Base-by-base conservation (phyloP, 2,113 vertebrate genomes). In the Prolemur simus region DNA sequence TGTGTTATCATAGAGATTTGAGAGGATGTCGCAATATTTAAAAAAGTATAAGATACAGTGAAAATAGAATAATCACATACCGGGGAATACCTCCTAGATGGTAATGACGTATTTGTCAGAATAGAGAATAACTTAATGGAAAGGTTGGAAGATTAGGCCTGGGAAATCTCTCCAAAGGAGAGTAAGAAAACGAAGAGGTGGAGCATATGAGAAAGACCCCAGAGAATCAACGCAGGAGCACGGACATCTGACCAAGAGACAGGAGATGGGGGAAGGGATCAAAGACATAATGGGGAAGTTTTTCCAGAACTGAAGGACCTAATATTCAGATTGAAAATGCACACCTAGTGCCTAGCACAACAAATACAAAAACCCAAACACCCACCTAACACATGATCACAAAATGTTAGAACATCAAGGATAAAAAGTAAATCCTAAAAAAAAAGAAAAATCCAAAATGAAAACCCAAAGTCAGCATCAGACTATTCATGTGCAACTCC, bases 221-320 rank as follows among this genome's bases (percentile, higher is more conserved):
- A 32, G 18, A 74, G 32, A 2, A 42, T 82, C 54, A 52, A 4
- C 0, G 1, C 9, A 3, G 23, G 8, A n/a, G 0, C 7, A 6
- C n/a, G 18, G 76, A 42, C 21, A 2, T 83, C 68, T 25, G 13
- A 54, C n/a, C 13, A 27, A 66, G 71, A 52, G n/a, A 66, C 5
- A 74, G 13, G 84, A 3, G 12, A 13, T 2, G 13, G 20, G 34
- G 18, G 13, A 39, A 32, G 10, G 14, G 4, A 27, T 52, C 39
- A 25, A 27, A 18, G 45, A 86, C 88, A 56, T 17, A 20, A 42
- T n/a, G 29, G 54, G 2, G 27, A n/a, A 14, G 20, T 6, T 14
- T 80, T 34, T 52, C 45, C 12, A 60, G 45, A 88, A 42, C 66
- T 1, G 2, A 34, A 85, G 34, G 27, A n/a, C 20, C 45, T 54